These are phyloP conservation scores for Dioctria rufipes DNA, from an alignment of 2,888 invertebrate genomes.

Conservation along the genomic window DNA sequence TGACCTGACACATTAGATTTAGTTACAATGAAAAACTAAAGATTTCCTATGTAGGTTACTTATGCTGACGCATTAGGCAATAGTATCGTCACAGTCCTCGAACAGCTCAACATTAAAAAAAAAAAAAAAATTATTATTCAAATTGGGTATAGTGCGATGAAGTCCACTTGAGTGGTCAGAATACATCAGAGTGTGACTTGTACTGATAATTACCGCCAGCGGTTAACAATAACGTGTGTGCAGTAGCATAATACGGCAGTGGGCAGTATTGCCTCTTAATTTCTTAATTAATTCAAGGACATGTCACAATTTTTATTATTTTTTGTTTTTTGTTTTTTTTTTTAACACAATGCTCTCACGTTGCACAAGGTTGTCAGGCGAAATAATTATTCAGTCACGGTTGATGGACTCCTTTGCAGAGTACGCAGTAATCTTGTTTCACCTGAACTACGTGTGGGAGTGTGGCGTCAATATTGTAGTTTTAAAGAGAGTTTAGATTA, in stretches of 20 bases:
- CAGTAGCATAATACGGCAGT: background rate
- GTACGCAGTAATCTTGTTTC: no score
- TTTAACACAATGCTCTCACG: background rate
- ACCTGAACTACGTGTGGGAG: no score
- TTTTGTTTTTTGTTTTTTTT: background rate
- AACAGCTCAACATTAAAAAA: background rate
- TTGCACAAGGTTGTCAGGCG: slow-evolving; percentile 28
- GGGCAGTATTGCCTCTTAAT: slow-evolving; percentile 25
- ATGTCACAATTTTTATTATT: slow-evolving; percentile 43
- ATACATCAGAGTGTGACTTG: slow-evolving; percentile 32
- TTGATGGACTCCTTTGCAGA: slow-evolving; percentile 11
- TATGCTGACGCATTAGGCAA: background rate
- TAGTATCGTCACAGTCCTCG: background rate
- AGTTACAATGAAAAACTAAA: no score
- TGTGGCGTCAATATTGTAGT: no score
- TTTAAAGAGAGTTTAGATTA: no score
- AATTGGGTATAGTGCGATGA: slow-evolving; percentile 27
- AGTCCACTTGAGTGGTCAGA: slow-evolving; percentile 36
- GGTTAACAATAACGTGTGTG: background rate
- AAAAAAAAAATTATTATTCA: slow-evolving; percentile 31
- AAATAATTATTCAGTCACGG: slow-evolving; percentile 43
- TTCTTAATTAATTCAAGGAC: slow-evolving; percentile 55
- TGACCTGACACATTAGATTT: no score
- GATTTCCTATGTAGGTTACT: no score
- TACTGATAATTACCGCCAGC: slow-evolving; percentile 25